Percentiles rank a stretch among this genome's conserved stretches.
Evolutionary conservation across 2,113 vertebrate species (phyloP).

Genomic region (Vidua chalybeata): DNA sequence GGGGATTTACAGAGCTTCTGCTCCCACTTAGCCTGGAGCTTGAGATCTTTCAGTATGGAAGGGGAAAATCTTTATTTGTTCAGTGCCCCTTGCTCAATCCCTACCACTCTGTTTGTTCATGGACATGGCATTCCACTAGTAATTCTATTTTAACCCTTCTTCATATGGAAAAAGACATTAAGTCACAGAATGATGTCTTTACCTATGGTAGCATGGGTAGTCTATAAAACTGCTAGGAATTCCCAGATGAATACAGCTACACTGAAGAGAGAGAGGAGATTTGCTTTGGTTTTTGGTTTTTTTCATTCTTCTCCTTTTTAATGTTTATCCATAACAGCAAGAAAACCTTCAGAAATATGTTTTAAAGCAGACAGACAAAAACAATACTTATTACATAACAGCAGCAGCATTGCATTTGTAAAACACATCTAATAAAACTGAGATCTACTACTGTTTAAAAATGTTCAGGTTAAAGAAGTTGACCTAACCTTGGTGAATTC

Average conservation of each 20-base stretch:
- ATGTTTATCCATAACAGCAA: not conserved
- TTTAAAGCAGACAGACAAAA: not conserved
- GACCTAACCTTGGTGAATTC: constrained; percentile 3
- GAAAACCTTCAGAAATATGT: not conserved
- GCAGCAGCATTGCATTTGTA: not conserved
- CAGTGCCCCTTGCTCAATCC: not conserved
- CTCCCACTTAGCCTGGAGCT: not conserved
- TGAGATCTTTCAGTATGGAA: not conserved
- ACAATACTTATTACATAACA: not conserved
- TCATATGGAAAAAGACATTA: not conserved
- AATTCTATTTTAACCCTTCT: not conserved
- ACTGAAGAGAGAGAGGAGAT: not conserved
- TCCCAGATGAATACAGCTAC: not conserved
- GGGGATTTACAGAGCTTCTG: not conserved
- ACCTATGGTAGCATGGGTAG: not conserved
- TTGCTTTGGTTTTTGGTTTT: not conserved
- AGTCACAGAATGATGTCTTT: not conserved
- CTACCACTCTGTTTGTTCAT: not conserved
- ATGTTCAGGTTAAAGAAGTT: constrained; percentile 33
- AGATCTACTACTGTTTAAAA: constrained; percentile 59
- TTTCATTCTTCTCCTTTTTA: not conserved
- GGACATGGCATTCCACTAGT: not conserved
- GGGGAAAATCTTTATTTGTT: not conserved
- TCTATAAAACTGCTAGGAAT: not conserved
- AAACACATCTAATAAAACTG: constrained; percentile 26